Evolutionary conservation across 1,140 invertebrate species (phyloP).

Genomic region (Caenorhabditis latens): DNA sequence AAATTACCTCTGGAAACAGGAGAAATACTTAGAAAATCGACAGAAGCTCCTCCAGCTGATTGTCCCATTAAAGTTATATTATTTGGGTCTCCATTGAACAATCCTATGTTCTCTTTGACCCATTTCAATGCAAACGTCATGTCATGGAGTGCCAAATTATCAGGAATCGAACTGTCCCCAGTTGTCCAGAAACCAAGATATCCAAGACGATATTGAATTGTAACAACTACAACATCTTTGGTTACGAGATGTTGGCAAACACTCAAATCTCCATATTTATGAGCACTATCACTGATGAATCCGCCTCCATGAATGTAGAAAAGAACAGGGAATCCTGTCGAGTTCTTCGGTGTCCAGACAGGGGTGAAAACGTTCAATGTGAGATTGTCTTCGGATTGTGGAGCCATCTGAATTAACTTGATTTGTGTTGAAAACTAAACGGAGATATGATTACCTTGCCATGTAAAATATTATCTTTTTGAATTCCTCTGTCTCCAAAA

Average conservation of each 20-base stretch:
- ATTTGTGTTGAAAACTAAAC: background rate
- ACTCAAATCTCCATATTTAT: conserved; percentile 64
- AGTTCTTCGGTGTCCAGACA: conserved; percentile 74
- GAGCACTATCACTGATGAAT: conserved; percentile 82
- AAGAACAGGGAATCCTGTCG: conserved; percentile 84
- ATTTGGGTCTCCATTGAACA: conserved; percentile 81
- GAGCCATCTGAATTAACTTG: background rate
- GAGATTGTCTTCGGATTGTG: conserved; percentile 88
- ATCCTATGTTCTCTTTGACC: conserved; percentile 78
- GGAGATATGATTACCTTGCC: background rate
- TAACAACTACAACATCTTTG: conserved; percentile 66
- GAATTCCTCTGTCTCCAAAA: conserved; percentile 54
- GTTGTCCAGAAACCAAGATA: conserved; percentile 74
- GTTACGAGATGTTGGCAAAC: conserved; percentile 65
- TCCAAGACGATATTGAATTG: conserved; percentile 68
- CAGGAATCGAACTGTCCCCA: conserved; percentile 72
- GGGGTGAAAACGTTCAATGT: conserved; percentile 90
- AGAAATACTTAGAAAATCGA: conserved; percentile 58
- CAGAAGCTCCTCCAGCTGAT: conserved; percentile 71
- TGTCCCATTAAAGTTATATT: conserved; percentile 77
- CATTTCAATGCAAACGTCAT: conserved; percentile 77
- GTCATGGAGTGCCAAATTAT: conserved; percentile 78
- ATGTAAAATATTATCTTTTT: conserved; percentile 51
- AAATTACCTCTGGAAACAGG: conserved; percentile 63
- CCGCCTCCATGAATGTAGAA: conserved; percentile 96